Conservation (phyloP, 1,140 invertebrate species). For the Drosophila virilis region DNA sequence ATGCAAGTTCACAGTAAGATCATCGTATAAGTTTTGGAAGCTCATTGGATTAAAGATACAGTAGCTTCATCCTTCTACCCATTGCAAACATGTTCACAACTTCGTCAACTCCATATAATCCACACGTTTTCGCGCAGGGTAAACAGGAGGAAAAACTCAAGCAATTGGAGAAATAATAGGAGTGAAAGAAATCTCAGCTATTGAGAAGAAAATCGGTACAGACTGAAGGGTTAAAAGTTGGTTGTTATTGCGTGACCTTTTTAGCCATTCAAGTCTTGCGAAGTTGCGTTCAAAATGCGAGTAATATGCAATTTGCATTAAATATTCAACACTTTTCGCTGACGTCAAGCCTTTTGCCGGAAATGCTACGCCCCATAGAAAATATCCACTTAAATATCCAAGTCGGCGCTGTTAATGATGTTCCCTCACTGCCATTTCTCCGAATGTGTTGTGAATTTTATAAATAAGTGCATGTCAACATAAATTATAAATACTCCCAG, state of each 20-base stretch:
- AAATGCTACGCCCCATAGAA: constrained; percentile 19
- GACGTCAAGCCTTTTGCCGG: constrained; percentile 20
- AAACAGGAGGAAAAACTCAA: constrained; percentile 3
- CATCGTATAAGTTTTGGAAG: too few relatives aligned
- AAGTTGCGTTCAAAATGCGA: constrained; percentile 15
- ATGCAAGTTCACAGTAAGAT: too few relatives aligned
- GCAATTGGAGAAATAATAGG: constrained; percentile 18
- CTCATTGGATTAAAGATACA: too few relatives aligned
- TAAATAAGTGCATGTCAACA: constrained; percentile 78
- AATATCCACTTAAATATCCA: constrained; percentile 9
- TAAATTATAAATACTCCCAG: constrained; percentile 76
- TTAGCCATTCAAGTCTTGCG: constrained; percentile 14
- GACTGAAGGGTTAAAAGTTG: constrained; percentile 25
- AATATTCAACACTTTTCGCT: constrained; percentile 40
- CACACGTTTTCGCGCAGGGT: neutral
- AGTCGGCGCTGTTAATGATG: constrained; percentile 41
- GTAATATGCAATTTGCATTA: constrained; percentile 50
- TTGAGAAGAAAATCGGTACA: constrained; percentile 15
- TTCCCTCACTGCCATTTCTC: constrained; percentile 35
- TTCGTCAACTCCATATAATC: neutral
- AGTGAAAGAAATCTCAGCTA: constrained; percentile 18
- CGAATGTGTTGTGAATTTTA: constrained; percentile 51
- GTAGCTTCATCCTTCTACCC: too few relatives aligned
- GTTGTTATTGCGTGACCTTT: constrained; percentile 28
- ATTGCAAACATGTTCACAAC: too few relatives aligned